These are phyloP conservation scores for Drosophila dives DNA, from an alignment of 2,888 invertebrate species.

Conservation along the genomic window DNA sequence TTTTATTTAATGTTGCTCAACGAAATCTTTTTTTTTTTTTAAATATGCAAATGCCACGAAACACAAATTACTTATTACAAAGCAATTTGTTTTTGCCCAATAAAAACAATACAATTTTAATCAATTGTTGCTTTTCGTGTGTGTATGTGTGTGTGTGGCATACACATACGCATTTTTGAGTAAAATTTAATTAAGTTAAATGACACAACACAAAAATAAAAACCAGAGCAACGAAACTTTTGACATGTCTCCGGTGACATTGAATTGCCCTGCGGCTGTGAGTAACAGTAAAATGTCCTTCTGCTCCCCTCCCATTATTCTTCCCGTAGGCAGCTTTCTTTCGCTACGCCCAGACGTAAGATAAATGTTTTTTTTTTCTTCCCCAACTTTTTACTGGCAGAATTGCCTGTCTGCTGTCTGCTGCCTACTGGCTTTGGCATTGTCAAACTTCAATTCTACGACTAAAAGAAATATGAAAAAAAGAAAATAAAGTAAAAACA, in stretches of 20 bases:
- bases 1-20: conserved; percentile 23
- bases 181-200: conserved; percentile 79
- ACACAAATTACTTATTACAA: conserved; percentile 49
- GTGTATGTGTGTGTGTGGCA: background rate
- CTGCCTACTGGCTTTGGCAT: conserved; percentile 65
- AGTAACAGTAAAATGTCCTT: conserved; percentile 18
- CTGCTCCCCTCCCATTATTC: background rate
- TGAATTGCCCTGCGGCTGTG: conserved; percentile 59
- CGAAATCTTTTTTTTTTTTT: conserved; percentile 21
- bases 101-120: conserved; percentile 73
- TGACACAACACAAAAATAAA: conserved; percentile 57
- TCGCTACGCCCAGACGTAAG: conserved; percentile 29
- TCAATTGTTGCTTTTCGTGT: conserved; percentile 60
- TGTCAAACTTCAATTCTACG: conserved; percentile 64
- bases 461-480: conserved; percentile 56
- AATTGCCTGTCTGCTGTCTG: conserved; percentile 39
- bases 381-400: conserved; percentile 59
- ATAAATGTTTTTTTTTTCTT: conserved; percentile 64
- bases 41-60: conserved; percentile 52
- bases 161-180: conserved; percentile 56
- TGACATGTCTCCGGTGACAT: conserved; percentile 70
- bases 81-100: conserved; percentile 35
- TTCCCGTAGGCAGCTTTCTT: background rate
- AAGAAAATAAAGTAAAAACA: conserved; percentile 21
- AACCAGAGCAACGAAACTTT: conserved; percentile 44